Evolutionary conservation across 2,888 invertebrate genomes (phyloP), one percentile per base, ranked within the genome.

Genomic region (Phrixothrix hirtus): DNA sequence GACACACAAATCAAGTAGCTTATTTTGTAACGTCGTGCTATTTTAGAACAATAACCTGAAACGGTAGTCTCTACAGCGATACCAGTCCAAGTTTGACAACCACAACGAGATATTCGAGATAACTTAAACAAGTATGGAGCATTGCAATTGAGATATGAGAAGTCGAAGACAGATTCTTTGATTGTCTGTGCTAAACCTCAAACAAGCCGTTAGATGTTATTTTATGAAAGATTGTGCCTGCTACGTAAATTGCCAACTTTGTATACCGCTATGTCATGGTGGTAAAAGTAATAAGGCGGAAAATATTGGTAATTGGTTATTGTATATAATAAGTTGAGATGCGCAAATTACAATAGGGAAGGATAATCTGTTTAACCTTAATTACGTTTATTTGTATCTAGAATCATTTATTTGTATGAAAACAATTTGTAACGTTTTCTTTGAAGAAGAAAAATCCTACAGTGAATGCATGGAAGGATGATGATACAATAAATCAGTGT

Each of bases 21-120:
- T 38, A 54, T 54, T 48, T 49, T 54, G 48, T 54, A 49, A 44
- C 39, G 37, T 54, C 54, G 45, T 54, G 54, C 36, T 41, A 49
- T 54, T 54, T 49, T 49, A 45, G 45, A 45, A 44, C 48, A 54
- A 49, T 49, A 54, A 54, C 35, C 35, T 54, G 29, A 54, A 49
- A 54, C 49, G 45, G 41, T 45, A 49, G 36, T 41, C 47, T 46
- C 25, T 41, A 45, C 38, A 52, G 35, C 15, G 36, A 52, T 52
- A 42, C 46, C 30, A 52, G 46, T 52, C 17, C 31, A 39, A 27
- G 38, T 39, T 37, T 38, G 43, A 50, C 41, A 35, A 36, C 38
- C 14, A 30, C 37, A 14, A 16, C 25, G 25, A 42, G 35, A 43
- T 50, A 43, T 50, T 27, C 35, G 34, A 49, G 42, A 49, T 49